Evolutionary conservation across 2,888 invertebrate species (phyloP).

Genomic region (Perdita meconis): DNA sequence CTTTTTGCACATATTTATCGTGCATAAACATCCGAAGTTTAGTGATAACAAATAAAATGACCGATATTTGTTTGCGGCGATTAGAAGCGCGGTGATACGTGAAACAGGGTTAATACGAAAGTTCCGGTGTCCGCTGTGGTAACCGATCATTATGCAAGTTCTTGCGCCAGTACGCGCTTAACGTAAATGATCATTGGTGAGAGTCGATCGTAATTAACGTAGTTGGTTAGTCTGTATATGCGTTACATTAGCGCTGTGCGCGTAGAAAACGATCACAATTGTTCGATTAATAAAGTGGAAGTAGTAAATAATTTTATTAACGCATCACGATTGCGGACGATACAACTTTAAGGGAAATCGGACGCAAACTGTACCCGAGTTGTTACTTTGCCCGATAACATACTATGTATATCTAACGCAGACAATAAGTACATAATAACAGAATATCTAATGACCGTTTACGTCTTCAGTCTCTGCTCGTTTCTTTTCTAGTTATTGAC

Average conservation of each 20-base stretch:
- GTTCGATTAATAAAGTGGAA: slow-evolving; percentile 28
- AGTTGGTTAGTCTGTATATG: slow-evolving; percentile 7
- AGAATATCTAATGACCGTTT: neutral
- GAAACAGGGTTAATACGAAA: slow-evolving; percentile 22
- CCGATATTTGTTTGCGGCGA: slow-evolving; percentile 6
- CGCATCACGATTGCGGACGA: neutral
- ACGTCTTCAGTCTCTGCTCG: neutral
- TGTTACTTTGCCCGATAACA: neutral
- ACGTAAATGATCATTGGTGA: slow-evolving; percentile 17
- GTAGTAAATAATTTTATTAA: slow-evolving; percentile 15
- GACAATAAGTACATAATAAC: neutral
- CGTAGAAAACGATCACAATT: slow-evolving; percentile 25
- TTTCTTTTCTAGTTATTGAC: neutral
- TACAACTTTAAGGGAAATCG: neutral
- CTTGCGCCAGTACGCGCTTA: slow-evolving; percentile 19
- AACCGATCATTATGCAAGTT: slow-evolving; percentile 35
- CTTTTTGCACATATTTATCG: too few species aligned
- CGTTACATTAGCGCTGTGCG: slow-evolving; percentile 45
- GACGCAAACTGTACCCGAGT: neutral
- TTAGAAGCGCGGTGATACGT: slow-evolving; percentile 33
- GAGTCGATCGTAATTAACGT: slow-evolving; percentile 26
- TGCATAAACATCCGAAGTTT: too few species aligned
- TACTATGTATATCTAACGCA: neutral
- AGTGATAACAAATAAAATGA: slow-evolving; percentile 9
- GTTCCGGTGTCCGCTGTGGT: slow-evolving; percentile 15